Conservation (phyloP, 37 sponge, comb jelly and placozoan species). For the Cliona cf. orientalis region DNA sequence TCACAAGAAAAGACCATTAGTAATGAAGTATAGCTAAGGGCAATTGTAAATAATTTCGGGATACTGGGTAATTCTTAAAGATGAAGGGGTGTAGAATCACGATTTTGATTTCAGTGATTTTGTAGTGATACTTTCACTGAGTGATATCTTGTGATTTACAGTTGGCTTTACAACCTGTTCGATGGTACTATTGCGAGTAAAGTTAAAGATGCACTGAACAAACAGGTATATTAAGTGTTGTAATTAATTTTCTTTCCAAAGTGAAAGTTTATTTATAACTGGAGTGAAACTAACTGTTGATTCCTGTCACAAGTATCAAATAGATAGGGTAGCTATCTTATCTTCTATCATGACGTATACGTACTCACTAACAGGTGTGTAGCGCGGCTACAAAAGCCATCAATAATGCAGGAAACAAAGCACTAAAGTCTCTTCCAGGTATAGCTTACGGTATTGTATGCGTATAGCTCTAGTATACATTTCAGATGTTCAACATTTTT, state of each 20-base stretch:
- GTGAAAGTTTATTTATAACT: too few relatives aligned
- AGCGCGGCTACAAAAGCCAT: slow-evolving; percentile 59
- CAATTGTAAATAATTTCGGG: too few relatives aligned
- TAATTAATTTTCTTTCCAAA: too few relatives aligned
- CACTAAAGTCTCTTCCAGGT: slow-evolving; percentile 84
- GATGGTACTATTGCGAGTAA: slow-evolving; percentile 50
- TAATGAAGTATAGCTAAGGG: neutral
- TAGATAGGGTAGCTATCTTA: neutral
- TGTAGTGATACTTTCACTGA: neutral
- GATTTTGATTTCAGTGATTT: neutral
- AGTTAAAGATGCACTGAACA: slow-evolving; percentile 57
- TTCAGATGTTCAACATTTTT: neutral
- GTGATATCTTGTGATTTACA: slow-evolving; percentile 1
- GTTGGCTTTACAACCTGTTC: slow-evolving; percentile 91
- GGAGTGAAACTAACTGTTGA: too few relatives aligned
- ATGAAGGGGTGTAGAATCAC: too few relatives aligned
- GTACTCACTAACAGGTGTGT: slow-evolving; percentile 12
- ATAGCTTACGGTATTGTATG: neutral
- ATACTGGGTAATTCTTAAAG: too few relatives aligned
- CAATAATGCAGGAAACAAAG: slow-evolving; percentile 71
- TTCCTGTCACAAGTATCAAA: too few relatives aligned
- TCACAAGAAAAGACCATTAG: neutral
- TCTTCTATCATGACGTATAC: neutral
- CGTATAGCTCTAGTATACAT: neutral
- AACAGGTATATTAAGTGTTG: slow-evolving; percentile 39